Evolutionary conservation across 2,888 invertebrate genomes (phyloP).

Genomic region (Panopea generosa): DNA sequence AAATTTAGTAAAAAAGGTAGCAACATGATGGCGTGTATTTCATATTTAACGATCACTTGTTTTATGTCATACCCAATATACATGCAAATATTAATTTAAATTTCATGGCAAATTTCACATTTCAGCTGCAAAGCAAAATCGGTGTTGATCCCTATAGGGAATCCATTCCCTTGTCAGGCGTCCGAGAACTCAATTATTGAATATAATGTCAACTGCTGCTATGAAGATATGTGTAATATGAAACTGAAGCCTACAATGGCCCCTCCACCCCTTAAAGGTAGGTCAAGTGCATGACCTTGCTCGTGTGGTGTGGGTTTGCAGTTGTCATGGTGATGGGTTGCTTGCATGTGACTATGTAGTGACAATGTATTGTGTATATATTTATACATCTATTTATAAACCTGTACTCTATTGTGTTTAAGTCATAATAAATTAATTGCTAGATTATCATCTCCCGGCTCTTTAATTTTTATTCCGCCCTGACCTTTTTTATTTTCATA

Average conservation of each 20-base stretch:
- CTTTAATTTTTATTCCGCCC: no score
- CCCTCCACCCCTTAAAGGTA: conserved; percentile 61
- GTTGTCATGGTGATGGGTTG: conserved; percentile 26
- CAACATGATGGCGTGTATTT: no score
- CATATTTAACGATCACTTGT: no score
- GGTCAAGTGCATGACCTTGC: conserved; percentile 8
- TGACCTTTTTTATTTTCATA: no score
- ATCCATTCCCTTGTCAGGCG: conserved; percentile 68
- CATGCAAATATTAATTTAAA: no score
- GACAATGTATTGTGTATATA: no score
- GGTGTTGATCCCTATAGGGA: conserved; percentile 48
- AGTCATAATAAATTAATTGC: no score
- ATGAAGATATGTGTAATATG: conserved; percentile 73
- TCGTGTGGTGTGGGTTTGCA: neutral
- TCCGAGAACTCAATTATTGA: conserved; percentile 26
- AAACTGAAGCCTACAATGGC: conserved; percentile 63
- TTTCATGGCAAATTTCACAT: neutral
- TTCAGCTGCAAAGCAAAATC: conserved; percentile 66
- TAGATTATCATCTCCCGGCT: no score
- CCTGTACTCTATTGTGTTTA: no score
- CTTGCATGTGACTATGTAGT: conserved; percentile 2
- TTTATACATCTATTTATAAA: no score
- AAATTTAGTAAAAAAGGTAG: no score
- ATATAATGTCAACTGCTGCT: conserved; percentile 72
- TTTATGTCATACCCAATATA: no score